Conservation (phyloP, 2,113 vertebrate species). For the Strix uralensis region DNA sequence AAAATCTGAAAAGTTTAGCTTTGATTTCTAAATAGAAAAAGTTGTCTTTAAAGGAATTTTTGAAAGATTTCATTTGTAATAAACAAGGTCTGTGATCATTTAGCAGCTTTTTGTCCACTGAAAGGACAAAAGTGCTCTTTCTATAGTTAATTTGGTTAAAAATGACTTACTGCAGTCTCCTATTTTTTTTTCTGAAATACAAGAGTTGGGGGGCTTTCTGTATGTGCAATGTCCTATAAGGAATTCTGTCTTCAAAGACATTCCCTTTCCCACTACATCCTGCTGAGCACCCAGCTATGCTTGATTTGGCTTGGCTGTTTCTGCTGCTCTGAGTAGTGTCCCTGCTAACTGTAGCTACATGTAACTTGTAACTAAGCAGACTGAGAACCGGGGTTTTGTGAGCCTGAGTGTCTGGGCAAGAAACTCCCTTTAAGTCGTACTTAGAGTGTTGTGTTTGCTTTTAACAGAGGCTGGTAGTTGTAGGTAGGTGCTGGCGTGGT, state of each 20-base stretch:
- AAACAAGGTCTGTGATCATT: neutral
- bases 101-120: neutral
- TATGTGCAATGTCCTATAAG: neutral
- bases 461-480: neutral
- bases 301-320: neutral
- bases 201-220: accelerated
- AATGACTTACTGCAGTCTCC: neutral
- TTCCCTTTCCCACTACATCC: neutral
- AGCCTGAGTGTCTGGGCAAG: neutral
- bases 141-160: neutral
- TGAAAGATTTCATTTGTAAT: neutral
- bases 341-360: neutral
- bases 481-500: neutral
- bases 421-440: neutral
- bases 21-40: neutral
- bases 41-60: neutral
- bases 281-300: neutral
- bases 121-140: neutral
- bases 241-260: neutral
- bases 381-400: neutral
- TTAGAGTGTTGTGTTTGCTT: neutral
- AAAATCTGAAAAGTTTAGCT: neutral
- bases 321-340: neutral
- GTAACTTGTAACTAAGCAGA: neutral
- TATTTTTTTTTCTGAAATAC: neutral